Evolutionary conservation across 2,113 vertebrate genomes (phyloP).

Genomic region (Canis aureus): DNA sequence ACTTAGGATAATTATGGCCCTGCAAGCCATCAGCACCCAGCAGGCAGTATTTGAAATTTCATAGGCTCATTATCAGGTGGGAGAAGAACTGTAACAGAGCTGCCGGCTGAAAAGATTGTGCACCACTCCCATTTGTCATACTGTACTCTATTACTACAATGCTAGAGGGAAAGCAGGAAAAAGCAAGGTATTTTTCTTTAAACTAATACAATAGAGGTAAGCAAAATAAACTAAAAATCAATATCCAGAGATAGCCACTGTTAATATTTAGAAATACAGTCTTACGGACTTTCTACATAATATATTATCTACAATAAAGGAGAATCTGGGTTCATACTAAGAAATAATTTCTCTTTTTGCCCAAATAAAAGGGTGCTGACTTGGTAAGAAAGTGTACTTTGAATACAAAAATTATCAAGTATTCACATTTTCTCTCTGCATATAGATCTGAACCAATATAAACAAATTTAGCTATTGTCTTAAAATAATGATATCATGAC

Average conservation of each 20-base stretch:
- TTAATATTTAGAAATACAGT: neutral
- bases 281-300: neutral
- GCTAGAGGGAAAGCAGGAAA: neutral
- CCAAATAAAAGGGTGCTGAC: neutral
- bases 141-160: neutral
- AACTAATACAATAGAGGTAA: neutral
- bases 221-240: slow-evolving; percentile 53
- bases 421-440: neutral
- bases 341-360: neutral
- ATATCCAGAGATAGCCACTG: neutral
- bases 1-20: slow-evolving; percentile 72
- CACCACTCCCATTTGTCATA: neutral
- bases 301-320: neutral
- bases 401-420: slow-evolving; percentile 25
- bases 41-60: slow-evolving; percentile 65
- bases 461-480: neutral
- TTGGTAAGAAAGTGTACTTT: slow-evolving; percentile 14
- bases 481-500: slow-evolving; percentile 9
- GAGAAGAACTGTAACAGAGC: slow-evolving; percentile 59
- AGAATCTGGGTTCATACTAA: neutral
- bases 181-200: slow-evolving; percentile 30
- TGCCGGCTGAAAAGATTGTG: neutral
- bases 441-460: neutral
- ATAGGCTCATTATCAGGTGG: slow-evolving; percentile 64
- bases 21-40: slow-evolving; percentile 48